A percentile compares a stretch with the other conserved stretches of the same genome.
Conservation (phyloP, 2,797 vertebrate genomes). For the Pteronotus mesoamericanus region DNA sequence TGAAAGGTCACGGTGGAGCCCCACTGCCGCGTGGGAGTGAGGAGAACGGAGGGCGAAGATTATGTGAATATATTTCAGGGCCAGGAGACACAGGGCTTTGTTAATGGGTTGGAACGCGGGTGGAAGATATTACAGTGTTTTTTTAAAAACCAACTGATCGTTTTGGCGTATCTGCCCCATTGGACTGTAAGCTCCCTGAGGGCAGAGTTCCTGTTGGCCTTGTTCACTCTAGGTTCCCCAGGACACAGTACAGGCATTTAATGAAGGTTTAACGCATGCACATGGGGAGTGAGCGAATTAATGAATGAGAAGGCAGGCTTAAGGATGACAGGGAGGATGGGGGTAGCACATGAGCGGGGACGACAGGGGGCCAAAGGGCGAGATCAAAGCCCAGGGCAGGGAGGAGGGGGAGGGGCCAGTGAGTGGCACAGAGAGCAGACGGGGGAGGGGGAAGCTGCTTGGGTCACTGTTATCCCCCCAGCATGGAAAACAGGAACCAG, state of each 20-base stretch:
- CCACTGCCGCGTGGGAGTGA: not conserved
- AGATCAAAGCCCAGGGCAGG: not conserved
- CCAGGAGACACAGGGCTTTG: not conserved
- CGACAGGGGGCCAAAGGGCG: not conserved
- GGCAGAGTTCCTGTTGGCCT: not conserved
- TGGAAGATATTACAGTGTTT: not conserved
- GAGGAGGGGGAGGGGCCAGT: accelerated
- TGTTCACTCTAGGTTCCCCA: not conserved
- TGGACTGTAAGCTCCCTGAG: not conserved
- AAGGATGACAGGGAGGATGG: accelerated
- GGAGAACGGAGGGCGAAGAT: not conserved
- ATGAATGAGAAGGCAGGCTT: not conserved
- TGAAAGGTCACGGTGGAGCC: not conserved
- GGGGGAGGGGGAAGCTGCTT: not conserved
- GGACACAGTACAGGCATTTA: not conserved
- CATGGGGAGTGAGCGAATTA: not conserved
- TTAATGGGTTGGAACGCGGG: not conserved
- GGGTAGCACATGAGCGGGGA: not conserved
- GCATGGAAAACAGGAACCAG: not conserved
- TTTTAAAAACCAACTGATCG: not conserved
- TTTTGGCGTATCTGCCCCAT: not conserved
- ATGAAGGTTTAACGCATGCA: not conserved
- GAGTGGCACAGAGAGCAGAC: not conserved
- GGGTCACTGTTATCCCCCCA: not conserved
- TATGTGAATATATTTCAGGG: not conserved